Conservation (phyloP, 2,888 invertebrate genomes). For the Zelleria hepariella region DNA sequence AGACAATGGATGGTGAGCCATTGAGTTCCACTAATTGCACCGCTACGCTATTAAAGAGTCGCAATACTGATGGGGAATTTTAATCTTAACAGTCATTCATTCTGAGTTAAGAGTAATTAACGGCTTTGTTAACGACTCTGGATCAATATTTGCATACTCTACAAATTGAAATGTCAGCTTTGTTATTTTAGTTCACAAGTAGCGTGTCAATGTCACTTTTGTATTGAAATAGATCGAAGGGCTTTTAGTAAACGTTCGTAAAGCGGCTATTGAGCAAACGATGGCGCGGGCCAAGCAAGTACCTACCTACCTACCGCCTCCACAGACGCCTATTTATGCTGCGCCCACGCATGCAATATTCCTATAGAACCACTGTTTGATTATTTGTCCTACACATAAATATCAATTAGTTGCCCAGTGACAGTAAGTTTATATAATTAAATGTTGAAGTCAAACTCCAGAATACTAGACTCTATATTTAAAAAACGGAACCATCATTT, state of each 20-base stretch:
- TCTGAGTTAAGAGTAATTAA: not conserved
- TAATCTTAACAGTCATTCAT: not conserved
- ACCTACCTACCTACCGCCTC: no score
- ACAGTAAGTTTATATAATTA: not conserved
- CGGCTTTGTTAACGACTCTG: not conserved
- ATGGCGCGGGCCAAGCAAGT: conserved; percentile 39
- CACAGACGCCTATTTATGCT: conserved; percentile 26
- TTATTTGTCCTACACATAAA: not conserved
- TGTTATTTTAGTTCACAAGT: not conserved
- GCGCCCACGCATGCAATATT: conserved; percentile 35
- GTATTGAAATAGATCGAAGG: not conserved
- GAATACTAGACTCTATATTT: not conserved
- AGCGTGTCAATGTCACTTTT: not conserved
- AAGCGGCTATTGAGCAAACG: not conserved
- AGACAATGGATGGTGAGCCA: conserved; percentile 2
- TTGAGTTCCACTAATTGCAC: conserved; percentile 4
- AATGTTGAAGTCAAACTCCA: not conserved
- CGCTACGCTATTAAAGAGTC: conserved; percentile 1
- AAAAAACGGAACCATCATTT: not conserved
- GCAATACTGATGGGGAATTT: not conserved
- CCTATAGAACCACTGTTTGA: not conserved
- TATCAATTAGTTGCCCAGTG: not conserved
- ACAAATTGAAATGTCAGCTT: not conserved
- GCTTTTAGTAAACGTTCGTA: not conserved
- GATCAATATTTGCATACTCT: not conserved